These are phyloP conservation scores for Chrysotoxum bicinctum DNA, from an alignment of 2,888 invertebrate species.

Conservation along the genomic window DNA sequence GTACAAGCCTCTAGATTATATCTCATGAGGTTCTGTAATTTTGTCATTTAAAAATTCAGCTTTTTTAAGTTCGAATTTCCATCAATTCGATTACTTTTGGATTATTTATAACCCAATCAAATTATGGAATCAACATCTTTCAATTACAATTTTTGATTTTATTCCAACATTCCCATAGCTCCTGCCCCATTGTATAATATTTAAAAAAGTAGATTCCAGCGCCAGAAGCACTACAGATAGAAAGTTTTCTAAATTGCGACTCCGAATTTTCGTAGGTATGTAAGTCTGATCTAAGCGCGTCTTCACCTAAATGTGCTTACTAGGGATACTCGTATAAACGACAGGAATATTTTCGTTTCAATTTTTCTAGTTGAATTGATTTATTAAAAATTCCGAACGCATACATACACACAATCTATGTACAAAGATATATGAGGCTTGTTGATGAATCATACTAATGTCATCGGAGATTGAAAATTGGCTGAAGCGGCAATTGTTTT, in stretches of 20 bases:
- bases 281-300: background rate
- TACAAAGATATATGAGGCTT: conserved; percentile 59
- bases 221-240: background rate
- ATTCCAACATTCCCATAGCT: background rate
- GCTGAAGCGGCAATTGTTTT: background rate
- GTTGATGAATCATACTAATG: conserved; percentile 60
- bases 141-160: background rate
- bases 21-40: too few species aligned
- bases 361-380: conserved; percentile 52
- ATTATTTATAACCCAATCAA: too few species aligned
- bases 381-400: conserved; percentile 50
- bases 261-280: background rate
- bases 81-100: too few species aligned
- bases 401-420: too few species aligned
- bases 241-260: background rate
- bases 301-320: background rate
- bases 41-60: too few species aligned
- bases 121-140: too few species aligned
- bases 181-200: background rate
- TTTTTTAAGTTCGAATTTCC: too few species aligned
- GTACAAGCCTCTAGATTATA: too few species aligned
- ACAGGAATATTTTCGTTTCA: background rate
- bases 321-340: background rate
- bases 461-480: conserved; percentile 34
- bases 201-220: background rate